phyloP scores from a whole-genome alignment of 1,140 invertebrate genomes.

The Drosophila ohnishii region DNA sequence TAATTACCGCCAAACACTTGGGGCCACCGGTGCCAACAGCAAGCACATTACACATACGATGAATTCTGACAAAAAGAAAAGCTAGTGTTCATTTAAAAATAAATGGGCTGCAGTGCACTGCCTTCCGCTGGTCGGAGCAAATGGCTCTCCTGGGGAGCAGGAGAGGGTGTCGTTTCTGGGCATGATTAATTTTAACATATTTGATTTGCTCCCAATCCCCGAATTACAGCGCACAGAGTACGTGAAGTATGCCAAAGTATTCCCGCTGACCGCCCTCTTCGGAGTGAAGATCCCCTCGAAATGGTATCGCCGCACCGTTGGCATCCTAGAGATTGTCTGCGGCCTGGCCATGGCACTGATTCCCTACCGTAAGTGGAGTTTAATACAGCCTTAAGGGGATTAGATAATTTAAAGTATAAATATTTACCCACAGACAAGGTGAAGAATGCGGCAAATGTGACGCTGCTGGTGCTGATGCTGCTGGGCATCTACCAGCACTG shows the following conservation, averaged over 20 bases:
- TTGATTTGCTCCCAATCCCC: slow-evolving; percentile 83
- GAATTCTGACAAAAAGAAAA: slow-evolving; percentile 27
- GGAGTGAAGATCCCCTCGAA: slow-evolving; percentile 96
- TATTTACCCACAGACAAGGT: slow-evolving; percentile 88
- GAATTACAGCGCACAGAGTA: slow-evolving; percentile 96
- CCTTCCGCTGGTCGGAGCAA: slow-evolving; percentile 11
- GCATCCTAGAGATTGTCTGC: slow-evolving; percentile 94
- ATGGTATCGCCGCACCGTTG: slow-evolving; percentile 95
- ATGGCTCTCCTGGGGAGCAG: slow-evolving; percentile 18
- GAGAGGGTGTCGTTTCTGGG: slow-evolving; percentile 10
- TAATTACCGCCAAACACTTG: slow-evolving; percentile 69
- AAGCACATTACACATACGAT: slow-evolving; percentile 23
- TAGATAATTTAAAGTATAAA: neutral
- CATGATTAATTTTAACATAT: slow-evolving; percentile 49
- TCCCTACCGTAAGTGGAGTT: slow-evolving; percentile 90
- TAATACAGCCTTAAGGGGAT: neutral
- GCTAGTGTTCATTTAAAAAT: slow-evolving; percentile 51
- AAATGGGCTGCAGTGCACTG: slow-evolving; percentile 44
- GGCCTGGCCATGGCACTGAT: slow-evolving; percentile 93
- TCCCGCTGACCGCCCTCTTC: slow-evolving; percentile 92
- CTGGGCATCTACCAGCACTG: slow-evolving; percentile 96
- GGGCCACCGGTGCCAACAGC: slow-evolving; percentile 57
- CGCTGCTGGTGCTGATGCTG: slow-evolving; percentile 91
- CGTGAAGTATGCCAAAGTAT: slow-evolving; percentile 98
- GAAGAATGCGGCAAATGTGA: slow-evolving; percentile 94